phyloP scores from a whole-genome alignment of 2,888 invertebrate species.

The Schizaphis graminum region DNA sequence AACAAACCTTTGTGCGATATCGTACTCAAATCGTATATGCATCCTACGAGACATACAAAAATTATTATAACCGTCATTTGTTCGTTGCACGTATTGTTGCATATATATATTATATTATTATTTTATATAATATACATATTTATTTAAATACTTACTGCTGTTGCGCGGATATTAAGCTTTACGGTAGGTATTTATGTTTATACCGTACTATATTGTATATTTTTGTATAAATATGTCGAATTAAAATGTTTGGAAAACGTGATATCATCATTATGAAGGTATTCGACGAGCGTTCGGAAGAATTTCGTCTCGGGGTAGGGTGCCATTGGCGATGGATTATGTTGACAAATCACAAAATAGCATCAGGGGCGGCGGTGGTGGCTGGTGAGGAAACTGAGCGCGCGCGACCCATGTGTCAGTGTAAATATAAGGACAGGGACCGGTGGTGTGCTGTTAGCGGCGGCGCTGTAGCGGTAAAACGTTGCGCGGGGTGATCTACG shows the following conservation, averaged over 20 bases:
- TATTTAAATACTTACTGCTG: too few species aligned
- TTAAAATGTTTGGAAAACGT: background rate
- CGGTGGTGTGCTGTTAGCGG: background rate
- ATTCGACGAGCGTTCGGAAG: slow-evolving; percentile 11
- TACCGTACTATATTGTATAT: too few species aligned
- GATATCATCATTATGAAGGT: background rate
- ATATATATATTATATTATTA: too few species aligned
- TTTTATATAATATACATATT: too few species aligned
- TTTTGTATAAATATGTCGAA: background rate
- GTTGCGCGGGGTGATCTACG: background rate
- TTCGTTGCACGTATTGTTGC: too few species aligned
- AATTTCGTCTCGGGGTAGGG: slow-evolving; percentile 1
- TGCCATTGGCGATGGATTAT: slow-evolving; percentile 42
- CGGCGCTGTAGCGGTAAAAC: background rate
- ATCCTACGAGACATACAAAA: too few species aligned
- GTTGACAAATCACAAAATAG: slow-evolving; percentile 63
- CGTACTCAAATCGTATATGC: too few species aligned
- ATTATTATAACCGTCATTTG: too few species aligned
- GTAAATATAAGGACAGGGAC: slow-evolving; percentile 28
- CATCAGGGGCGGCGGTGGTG: slow-evolving; percentile 40
- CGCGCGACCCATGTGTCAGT: slow-evolving; percentile 34
- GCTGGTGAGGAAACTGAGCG: slow-evolving; percentile 10
- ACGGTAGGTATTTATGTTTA: background rate
- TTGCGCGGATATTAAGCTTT: background rate
- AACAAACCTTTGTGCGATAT: too few species aligned